Conservation (phyloP, 2,888 invertebrate genomes). For the Hyppa rectilinea region DNA sequence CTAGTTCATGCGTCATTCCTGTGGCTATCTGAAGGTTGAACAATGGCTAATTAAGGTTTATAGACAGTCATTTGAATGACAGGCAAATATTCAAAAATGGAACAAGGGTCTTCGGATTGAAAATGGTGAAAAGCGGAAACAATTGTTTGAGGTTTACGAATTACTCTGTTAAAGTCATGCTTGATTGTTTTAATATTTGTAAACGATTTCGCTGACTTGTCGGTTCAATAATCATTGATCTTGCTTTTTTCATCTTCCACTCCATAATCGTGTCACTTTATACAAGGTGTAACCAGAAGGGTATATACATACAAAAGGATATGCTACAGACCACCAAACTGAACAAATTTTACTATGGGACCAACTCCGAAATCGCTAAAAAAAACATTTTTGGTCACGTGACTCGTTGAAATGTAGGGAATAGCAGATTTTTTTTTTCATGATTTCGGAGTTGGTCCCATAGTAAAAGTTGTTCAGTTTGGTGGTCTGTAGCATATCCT, state of each 20-base stretch:
- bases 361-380: too few species aligned
- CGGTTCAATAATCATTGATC: not conserved
- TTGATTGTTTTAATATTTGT: not conserved
- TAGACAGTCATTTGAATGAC: constrained; percentile 64
- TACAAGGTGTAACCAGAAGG: too few species aligned
- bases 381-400: too few species aligned
- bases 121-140: constrained; percentile 3
- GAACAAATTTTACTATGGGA: too few species aligned
- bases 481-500: too few species aligned
- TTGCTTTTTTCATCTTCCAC: not conserved
- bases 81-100: constrained; percentile 56
- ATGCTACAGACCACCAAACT: too few species aligned
- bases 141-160: not conserved
- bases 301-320: too few species aligned
- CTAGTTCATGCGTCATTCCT: constrained; percentile 66
- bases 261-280: not conserved
- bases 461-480: too few species aligned
- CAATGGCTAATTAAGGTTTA: constrained; percentile 70
- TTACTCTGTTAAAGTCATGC: not conserved
- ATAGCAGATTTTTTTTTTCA: too few species aligned
- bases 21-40: constrained; percentile 69
- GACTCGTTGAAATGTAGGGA: too few species aligned
- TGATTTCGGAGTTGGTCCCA: too few species aligned
- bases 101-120: constrained; percentile 41
- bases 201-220: not conserved